Evolutionary conservation across 35 echinoderm and acorn worm genomes (phyloP).

Genomic region (Holothuria glaberrima): DNA sequence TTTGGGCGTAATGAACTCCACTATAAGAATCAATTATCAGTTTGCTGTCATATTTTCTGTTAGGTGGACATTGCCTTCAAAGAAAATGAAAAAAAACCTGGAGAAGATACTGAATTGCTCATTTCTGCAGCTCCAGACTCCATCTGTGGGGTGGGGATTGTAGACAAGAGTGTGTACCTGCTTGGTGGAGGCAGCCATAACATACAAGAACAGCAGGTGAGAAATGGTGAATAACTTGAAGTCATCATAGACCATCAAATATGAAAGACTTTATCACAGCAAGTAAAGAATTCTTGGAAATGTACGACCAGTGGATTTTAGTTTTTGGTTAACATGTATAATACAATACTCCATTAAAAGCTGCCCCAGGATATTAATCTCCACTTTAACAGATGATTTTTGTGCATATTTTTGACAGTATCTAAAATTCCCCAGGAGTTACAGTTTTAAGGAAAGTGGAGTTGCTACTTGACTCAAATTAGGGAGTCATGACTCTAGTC

Average conservation of each 20-base stretch:
- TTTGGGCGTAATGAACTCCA: not conserved
- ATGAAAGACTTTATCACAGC: not conserved
- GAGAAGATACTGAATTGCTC: constrained; percentile 20
- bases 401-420: no score
- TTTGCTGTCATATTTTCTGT: not conserved
- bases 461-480: no score
- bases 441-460: no score
- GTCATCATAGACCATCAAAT: not conserved
- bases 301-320: not conserved
- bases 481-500: no score
- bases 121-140: constrained; percentile 41
- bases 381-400: no score
- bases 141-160: constrained; percentile 59
- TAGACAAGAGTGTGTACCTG: constrained; percentile 67
- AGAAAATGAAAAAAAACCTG: constrained; percentile 36
- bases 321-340: no score
- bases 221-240: not conserved
- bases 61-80: constrained; percentile 59
- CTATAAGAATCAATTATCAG: not conserved
- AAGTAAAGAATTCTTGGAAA: not conserved
- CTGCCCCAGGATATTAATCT: no score
- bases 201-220: constrained; percentile 62
- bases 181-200: constrained; percentile 66
- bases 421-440: no score
- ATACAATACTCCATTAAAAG: no score